These are phyloP conservation scores for Betta splendens DNA, from an alignment of 2,797 vertebrate genomes.

Conservation along the genomic window DNA sequence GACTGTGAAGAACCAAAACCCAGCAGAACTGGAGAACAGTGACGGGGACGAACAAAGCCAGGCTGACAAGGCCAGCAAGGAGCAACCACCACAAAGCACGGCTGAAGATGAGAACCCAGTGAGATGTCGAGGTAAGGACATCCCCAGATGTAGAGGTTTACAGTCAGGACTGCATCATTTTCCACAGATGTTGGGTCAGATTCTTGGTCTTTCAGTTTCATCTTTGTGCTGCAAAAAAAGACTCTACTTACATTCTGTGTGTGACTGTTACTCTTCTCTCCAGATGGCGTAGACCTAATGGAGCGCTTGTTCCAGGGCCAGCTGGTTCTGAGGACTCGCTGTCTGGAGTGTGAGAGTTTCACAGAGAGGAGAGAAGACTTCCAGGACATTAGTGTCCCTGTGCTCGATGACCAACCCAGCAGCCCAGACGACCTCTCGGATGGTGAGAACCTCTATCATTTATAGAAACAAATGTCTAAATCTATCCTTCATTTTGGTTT, in stretches of 20 bases:
- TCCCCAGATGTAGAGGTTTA: no score
- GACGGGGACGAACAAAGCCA: slow-evolving; percentile 14
- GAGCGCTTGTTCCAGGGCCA: slow-evolving; percentile 95
- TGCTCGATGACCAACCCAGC: slow-evolving; percentile 90
- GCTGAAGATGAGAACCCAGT: slow-evolving; percentile 16
- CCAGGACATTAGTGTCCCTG: slow-evolving; percentile 97
- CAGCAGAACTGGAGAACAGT: slow-evolving; percentile 51
- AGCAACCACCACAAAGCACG: neutral
- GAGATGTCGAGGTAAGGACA: slow-evolving; percentile 73
- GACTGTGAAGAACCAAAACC: slow-evolving; percentile 73
- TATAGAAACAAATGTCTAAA: no score
- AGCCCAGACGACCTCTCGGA: slow-evolving; percentile 86
- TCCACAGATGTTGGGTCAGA: no score
- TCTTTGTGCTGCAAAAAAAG: neutral
- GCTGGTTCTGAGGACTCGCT: slow-evolving; percentile 93
- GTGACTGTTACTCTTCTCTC: neutral
- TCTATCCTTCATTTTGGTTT: no score
- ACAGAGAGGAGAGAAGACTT: slow-evolving; percentile 96
- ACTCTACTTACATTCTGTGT: no score
- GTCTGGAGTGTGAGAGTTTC: slow-evolving; percentile 96
- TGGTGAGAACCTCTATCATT: no score
- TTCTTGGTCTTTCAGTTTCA: neutral
- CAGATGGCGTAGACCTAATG: slow-evolving; percentile 87
- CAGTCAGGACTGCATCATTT: no score
- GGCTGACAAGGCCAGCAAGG: slow-evolving; percentile 50